phyloP scores from a whole-genome alignment of 2,113 vertebrate species.

The Orthonyx spaldingii region DNA sequence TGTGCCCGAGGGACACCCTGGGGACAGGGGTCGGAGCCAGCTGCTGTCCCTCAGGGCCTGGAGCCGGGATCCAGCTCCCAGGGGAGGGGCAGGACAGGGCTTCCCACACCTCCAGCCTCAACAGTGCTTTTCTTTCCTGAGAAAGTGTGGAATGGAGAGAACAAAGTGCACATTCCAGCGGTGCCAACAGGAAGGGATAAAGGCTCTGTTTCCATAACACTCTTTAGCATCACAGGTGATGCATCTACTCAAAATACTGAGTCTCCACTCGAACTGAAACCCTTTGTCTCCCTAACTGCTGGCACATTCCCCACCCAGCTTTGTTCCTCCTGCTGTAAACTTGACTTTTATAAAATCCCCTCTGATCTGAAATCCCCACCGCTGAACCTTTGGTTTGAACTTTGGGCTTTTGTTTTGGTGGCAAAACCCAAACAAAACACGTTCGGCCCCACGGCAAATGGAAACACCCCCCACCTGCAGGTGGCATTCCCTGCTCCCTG shows the following conservation, averaged over 20 bases:
- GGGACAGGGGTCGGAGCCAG: neutral
- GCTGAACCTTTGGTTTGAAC: neutral
- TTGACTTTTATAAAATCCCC: neutral
- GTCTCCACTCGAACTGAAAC: neutral
- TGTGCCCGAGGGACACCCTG: neutral
- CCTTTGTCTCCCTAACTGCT: neutral
- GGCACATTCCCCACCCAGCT: neutral
- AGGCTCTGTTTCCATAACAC: neutral
- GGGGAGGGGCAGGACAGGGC: neutral
- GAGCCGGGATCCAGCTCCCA: neutral
- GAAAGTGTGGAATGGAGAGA: neutral
- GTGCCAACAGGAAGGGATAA: neutral
- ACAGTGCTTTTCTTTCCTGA: neutral
- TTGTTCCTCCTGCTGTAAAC: neutral
- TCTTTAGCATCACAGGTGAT: neutral
- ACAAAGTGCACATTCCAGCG: neutral
- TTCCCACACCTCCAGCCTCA: neutral
- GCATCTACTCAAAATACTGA: neutral
- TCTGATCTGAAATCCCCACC: neutral
- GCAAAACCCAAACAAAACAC: neutral
- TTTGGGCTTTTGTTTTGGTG: neutral
- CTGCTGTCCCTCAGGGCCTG: neutral
- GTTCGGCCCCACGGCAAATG: accelerated
- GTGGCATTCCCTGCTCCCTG: neutral
- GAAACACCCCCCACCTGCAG: accelerated